Base-by-base conservation (phyloP, 1,140 invertebrate species). In the Bombus picipes region DNA sequence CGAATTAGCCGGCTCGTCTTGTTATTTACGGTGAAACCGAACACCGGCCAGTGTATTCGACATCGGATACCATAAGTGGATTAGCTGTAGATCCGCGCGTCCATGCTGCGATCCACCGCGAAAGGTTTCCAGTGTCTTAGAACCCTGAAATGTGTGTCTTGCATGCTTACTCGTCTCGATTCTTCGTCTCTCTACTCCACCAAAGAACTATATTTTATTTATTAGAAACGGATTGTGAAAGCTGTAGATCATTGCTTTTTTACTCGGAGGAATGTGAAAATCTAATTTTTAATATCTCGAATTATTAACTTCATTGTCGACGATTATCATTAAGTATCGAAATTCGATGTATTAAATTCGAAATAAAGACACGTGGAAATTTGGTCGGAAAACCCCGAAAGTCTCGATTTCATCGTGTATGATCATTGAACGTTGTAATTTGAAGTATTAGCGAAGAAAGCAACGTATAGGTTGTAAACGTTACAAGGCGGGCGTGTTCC, bases 1-100 rank as follows among this genome's bases (percentile, higher is more conserved):
- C 93, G 92, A 94, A 92, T 93, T 93, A 92, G 89, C 87, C 90
- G 89, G 83, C 87, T 89, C 86, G 89, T 83, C 86, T 82, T 83
- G 87, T 93, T 94, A 93, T 92, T 93, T 93, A 92, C 89, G 81
- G 73, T 84, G 94, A 91, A 94, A 94, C 92, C 92, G 86, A 93
- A 94, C 88, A 94, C 92, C 90, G 82, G 65, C 62, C 86, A 86
- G 83, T 88, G 91, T 82, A 92, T 93, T 93, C 91, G 92, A 94
- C 91, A 94, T 91, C 89, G 91, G 93, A 94, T 90, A 94, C 92
- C 89, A 90, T 94, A 94, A 94, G 92, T 94, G 91, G 94, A 94
- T 94, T 94, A 94, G 92, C 90, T 82, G 83, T 89, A 81, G 70
- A 85, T 80, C 75, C 75, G 81, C 78, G 73, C 66, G 57, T 85